A percentile compares a stretch with the other conserved stretches of the same genome.
phyloP scores from a whole-genome alignment of 2,113 vertebrate species.

The Tenrec ecaudatus region DNA sequence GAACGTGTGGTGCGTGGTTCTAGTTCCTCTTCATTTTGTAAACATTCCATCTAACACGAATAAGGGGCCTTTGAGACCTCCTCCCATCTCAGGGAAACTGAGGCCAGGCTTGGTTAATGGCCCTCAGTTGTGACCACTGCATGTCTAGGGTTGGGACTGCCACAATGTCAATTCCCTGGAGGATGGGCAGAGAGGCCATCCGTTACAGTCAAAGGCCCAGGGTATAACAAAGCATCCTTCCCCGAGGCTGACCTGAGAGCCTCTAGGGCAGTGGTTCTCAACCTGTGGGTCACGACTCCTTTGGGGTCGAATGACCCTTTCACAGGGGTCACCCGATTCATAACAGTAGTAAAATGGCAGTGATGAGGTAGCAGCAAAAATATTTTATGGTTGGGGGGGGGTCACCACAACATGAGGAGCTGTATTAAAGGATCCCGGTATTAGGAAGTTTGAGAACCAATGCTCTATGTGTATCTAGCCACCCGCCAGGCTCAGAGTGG shows the following conservation, averaged over 20 bases:
- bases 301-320: no score
- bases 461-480: not conserved
- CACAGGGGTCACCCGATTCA: no score
- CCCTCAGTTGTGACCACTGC: not conserved
- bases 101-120: not conserved
- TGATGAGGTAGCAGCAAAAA: no score
- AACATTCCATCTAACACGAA: not conserved
- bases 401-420: no score
- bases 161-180: not conserved
- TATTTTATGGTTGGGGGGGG: no score
- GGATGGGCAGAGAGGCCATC: not conserved
- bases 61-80: not conserved
- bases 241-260: no score
- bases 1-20: not conserved
- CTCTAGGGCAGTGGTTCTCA: no score
- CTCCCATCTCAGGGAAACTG: not conserved
- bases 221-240: not conserved
- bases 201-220: not conserved
- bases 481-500: not conserved
- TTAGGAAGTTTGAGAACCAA: no score
- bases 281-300: no score
- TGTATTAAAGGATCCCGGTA: no score
- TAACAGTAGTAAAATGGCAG: no score
- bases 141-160: rapidly evolving
- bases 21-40: not conserved